Evolutionary conservation across 2,888 invertebrate genomes (phyloP).

Genomic region (Machimus rusticus): DNA sequence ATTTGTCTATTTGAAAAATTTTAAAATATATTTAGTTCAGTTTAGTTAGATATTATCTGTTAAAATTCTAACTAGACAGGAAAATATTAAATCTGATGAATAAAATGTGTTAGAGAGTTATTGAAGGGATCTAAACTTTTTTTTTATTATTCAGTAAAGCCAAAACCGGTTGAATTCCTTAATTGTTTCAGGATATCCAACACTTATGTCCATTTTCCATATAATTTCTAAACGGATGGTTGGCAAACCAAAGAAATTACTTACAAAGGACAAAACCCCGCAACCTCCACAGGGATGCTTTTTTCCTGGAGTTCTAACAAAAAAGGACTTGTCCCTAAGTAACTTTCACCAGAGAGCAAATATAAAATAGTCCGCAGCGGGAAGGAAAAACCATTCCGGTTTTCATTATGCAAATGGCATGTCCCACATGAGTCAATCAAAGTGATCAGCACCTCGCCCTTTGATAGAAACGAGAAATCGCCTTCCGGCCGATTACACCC

Average conservation of each 20-base stretch:
- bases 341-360: background rate
- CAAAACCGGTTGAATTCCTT: background rate
- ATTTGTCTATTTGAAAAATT: too few species aligned
- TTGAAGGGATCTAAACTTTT: background rate
- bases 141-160: background rate
- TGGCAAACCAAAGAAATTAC: background rate
- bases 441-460: background rate
- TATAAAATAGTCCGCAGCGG: background rate
- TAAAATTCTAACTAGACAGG: too few species aligned
- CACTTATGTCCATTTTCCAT: background rate
- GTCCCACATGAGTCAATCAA: slow-evolving; percentile 33
- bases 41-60: too few species aligned
- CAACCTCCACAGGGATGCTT: background rate
- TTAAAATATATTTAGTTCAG: too few species aligned
- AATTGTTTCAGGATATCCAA: background rate
- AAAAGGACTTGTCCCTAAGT: background rate
- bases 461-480: slow-evolving; percentile 11
- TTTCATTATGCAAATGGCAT: background rate
- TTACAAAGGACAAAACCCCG: background rate
- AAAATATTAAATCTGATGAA: background rate
- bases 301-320: background rate
- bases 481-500: slow-evolving; percentile 45
- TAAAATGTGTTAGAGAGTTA: background rate
- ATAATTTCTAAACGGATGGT: background rate
- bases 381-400: background rate